phyloP scores from a whole-genome alignment of 2,888 invertebrate species.

The Lordiphosa andalusiaca region DNA sequence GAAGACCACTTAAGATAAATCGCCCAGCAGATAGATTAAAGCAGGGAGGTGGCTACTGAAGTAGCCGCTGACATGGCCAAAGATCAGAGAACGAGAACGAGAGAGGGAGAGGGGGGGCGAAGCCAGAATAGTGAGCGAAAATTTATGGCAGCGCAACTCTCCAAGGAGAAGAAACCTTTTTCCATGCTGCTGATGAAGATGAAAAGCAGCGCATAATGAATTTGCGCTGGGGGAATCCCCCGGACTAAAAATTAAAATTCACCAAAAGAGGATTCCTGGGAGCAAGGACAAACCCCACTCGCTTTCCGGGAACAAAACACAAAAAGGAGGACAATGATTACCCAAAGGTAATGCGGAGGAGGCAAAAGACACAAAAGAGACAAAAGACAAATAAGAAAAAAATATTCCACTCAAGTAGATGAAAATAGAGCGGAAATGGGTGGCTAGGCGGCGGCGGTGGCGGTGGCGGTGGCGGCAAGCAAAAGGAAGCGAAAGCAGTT shows the following conservation, averaged over 20 bases:
- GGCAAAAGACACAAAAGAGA: conserved; percentile 1
- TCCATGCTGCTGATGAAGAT: conserved; percentile 13
- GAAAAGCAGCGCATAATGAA: conserved; percentile 42
- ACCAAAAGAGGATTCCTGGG: conserved; percentile 32
- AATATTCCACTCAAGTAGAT: conserved; percentile 70
- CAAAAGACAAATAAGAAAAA: conserved; percentile 14
- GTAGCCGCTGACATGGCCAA: conserved; percentile 49
- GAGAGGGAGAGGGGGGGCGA: background rate
- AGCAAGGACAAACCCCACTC: conserved; percentile 33
- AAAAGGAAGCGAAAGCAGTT: conserved; percentile 43
- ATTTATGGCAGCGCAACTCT: conserved; percentile 1
- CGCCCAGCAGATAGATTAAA: conserved; percentile 25
- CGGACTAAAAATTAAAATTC: conserved; percentile 41
- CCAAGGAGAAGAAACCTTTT: conserved; percentile 4
- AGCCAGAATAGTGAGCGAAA: background rate
- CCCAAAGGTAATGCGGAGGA: conserved; percentile 57
- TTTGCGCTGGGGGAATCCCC: conserved; percentile 54
- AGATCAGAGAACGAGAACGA: conserved; percentile 1
- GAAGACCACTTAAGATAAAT: conserved; percentile 76
- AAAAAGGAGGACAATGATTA: conserved; percentile 54
- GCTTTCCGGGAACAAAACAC: conserved; percentile 30
- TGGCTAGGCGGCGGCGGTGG: conserved; percentile 16
- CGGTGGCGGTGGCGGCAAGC: background rate
- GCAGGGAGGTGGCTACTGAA: conserved; percentile 52
- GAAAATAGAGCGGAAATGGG: conserved; percentile 68